These are phyloP conservation scores for Pseudochaenichthys georgianus DNA, from an alignment of 2,797 vertebrate species.

Conservation along the genomic window DNA sequence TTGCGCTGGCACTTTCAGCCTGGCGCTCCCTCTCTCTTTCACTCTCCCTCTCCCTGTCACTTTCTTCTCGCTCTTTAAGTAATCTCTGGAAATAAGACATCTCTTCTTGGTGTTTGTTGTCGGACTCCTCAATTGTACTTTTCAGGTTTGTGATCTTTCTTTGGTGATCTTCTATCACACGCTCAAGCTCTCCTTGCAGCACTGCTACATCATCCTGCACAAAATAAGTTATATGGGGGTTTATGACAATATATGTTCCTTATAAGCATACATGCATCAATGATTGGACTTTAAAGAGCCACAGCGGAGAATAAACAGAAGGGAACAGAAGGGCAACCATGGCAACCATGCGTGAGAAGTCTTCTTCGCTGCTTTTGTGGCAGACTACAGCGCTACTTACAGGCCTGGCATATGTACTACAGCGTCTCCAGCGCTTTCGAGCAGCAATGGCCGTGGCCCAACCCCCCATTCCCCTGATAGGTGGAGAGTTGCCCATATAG, in stretches of 20 bases:
- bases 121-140: slow-evolving; percentile 77
- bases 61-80: slow-evolving; percentile 84
- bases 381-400: no score
- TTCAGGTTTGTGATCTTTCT: slow-evolving; percentile 85
- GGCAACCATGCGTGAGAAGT: no score
- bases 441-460: no score
- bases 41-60: slow-evolving; percentile 77
- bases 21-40: slow-evolving; percentile 76
- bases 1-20: slow-evolving; percentile 68
- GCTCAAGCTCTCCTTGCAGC: slow-evolving; percentile 84
- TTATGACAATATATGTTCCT: neutral
- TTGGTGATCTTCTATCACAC: slow-evolving; percentile 75
- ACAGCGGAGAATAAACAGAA: no score
- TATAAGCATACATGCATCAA: neutral
- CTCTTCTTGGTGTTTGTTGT: slow-evolving; percentile 85
- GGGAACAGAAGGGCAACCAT: no score
- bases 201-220: slow-evolving; percentile 83
- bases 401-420: no score
- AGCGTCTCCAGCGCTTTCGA: no score
- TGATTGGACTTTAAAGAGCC: neutral
- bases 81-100: slow-evolving; percentile 83
- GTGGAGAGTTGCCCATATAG: no score
- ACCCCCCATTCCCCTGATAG: no score
- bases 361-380: no score
- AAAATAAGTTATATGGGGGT: slow-evolving; percentile 21